Evolutionary conservation across 2,888 invertebrate genomes (phyloP), one percentile per base, ranked within the genome.

Genomic region (Tubiluchus corallicola): DNA sequence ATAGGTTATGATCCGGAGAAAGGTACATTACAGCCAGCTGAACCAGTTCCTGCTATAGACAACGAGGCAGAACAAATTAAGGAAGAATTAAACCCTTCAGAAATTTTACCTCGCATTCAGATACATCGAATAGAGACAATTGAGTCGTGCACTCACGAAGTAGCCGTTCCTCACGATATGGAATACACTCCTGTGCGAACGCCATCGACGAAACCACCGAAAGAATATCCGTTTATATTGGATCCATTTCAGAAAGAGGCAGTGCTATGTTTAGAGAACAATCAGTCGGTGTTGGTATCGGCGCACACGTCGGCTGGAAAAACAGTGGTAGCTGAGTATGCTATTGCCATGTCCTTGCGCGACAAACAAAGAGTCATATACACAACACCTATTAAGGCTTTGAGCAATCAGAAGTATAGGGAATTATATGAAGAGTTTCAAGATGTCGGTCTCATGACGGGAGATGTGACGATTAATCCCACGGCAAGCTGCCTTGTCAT

Each of bases 241-340:
- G 98, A 99, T 74, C 82, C 94, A 0, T 99, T 99, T 66, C 98
- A 99, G 63, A 87, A 84, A 56, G 88, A 94, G 65, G 92, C 96
- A 1, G 82, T 96, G 50, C 66, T 82, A 42, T 99, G 98, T 62
- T 80, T 99, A 54, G 94, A 98, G 60, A 98, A 98, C 64, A 79
- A 85, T 59, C 94, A 98, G 61, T 94, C 94, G 5, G 98, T 99
- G 3, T 71, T 99, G 38, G 96, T 99, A 1, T 96, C 98, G 2
- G 98, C 98, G 4, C 98, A 99, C 61, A 99, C 98, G 1, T 98
- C 96, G 2, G 96, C 98, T 40, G 98, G 98, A 43, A 98, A 99
- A 74, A 99, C 98, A 45, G 96, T 96, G 2, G 72, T 74, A 16
- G 98, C 96, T 3, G 90, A 96, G 82, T 94, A 92, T 71, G 85